These are phyloP conservation scores for Gorsachius goisagi DNA, from an alignment of 2,113 vertebrate species.

Conservation along the genomic window DNA sequence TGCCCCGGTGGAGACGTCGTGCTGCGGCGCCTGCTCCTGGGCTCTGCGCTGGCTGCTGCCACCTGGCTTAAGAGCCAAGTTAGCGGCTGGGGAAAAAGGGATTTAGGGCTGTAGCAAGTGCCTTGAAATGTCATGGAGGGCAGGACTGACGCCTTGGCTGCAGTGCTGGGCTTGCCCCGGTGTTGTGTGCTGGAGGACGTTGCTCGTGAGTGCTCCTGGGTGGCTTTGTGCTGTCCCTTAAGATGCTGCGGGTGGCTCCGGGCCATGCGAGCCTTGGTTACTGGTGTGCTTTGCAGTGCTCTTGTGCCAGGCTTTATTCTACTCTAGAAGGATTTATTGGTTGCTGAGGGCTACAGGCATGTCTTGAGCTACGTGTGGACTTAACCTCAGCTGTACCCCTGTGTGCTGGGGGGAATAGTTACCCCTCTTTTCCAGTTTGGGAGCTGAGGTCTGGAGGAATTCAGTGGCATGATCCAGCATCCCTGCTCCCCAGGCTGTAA, in stretches of 20 bases:
- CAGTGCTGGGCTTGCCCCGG: neutral
- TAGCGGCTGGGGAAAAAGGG: neutral
- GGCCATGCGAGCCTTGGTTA: neutral
- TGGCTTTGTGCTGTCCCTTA: neutral
- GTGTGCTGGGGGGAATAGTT: neutral
- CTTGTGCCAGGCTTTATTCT: neutral
- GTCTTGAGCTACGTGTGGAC: neutral
- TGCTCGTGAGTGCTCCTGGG: neutral
- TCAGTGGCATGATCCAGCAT: neutral
- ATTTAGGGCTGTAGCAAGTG: neutral
- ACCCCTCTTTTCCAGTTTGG: accelerated
- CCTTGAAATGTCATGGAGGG: neutral
- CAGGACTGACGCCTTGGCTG: neutral
- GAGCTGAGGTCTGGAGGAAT: neutral
- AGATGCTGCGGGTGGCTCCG: neutral
- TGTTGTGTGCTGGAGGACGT: neutral
- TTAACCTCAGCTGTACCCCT: neutral
- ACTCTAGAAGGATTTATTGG: neutral
- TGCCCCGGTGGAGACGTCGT: neutral
- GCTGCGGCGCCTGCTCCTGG: neutral
- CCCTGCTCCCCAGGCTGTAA: neutral
- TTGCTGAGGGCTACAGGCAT: neutral
- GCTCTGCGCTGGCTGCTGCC: neutral
- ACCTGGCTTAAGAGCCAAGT: neutral
- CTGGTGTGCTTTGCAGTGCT: neutral